Percentiles rank a stretch among this genome's conserved stretches.
phyloP scores from a whole-genome alignment of 2,888 invertebrate species.

The Andrena hattorfiana region DNA sequence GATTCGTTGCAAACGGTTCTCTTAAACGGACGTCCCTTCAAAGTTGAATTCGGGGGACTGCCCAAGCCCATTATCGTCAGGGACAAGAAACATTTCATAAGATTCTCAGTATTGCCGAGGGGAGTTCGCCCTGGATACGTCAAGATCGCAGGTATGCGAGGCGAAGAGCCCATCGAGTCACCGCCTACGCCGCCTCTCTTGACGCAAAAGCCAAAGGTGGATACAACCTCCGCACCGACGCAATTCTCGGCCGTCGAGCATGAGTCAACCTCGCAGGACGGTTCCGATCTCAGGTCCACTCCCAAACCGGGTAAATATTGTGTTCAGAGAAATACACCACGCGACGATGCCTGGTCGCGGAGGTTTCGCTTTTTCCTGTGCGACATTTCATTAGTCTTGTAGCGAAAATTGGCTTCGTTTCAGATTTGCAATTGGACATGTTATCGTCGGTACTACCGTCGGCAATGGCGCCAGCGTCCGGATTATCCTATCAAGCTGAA shows the following conservation, averaged over 20 bases:
- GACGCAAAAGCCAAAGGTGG: conserved; percentile 66
- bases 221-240: conserved; percentile 60
- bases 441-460: conserved; percentile 89
- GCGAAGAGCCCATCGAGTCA: conserved; percentile 84
- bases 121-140: conserved; percentile 90
- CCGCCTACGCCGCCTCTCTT: conserved; percentile 69
- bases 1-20: conserved; percentile 91
- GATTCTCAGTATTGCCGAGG: conserved; percentile 92
- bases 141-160: conserved; percentile 91
- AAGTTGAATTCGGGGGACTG: conserved; percentile 93
- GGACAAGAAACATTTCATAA: conserved; percentile 92
- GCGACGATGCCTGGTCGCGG: not conserved
- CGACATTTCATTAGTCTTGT: conserved; percentile 57
- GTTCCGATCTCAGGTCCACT: conserved; percentile 73
- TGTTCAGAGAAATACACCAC: not conserved
- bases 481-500: conserved; percentile 80
- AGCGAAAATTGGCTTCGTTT: conserved; percentile 55
- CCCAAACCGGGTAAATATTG: conserved; percentile 75
- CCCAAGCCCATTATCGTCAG: conserved; percentile 92
- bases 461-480: conserved; percentile 87
- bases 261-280: conserved; percentile 81
- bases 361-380: conserved; percentile 11
- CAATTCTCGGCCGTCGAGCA: conserved; percentile 69
- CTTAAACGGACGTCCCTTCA: conserved; percentile 92
- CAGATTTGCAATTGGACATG: conserved; percentile 87